Conservation (phyloP, 2,113 vertebrate genomes). For the Phyllopteryx taeniolatus region DNA sequence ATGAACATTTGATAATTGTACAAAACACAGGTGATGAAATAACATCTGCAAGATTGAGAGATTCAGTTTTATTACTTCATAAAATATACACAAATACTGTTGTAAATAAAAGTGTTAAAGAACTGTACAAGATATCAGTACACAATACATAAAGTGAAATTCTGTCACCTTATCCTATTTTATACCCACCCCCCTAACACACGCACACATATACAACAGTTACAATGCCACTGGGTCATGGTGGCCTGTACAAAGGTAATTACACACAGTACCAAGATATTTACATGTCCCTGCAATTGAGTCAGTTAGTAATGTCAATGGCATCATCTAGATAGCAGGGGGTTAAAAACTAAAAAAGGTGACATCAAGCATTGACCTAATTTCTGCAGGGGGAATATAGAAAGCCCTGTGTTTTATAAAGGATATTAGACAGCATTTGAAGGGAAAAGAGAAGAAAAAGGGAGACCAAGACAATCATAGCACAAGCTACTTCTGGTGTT, state of each 20-base stretch:
- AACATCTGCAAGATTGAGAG: constrained; percentile 43
- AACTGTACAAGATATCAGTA: constrained; percentile 80
- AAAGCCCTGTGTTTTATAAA: constrained; percentile 31
- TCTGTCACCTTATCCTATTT: constrained; percentile 31
- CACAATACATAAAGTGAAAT: constrained; percentile 74
- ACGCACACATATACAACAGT: constrained; percentile 22
- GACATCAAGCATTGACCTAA: constrained; percentile 35
- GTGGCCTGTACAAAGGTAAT: constrained; percentile 56
- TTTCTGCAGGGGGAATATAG: constrained; percentile 33
- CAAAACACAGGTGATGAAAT: background rate
- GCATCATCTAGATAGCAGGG: constrained; percentile 53
- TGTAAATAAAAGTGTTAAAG: constrained; percentile 81
- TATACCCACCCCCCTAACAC: constrained; percentile 15
- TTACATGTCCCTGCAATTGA: constrained; percentile 58
- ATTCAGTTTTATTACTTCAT: constrained; percentile 78
- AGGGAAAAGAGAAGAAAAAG: background rate
- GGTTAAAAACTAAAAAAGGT: constrained; percentile 38
- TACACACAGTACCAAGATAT: constrained; percentile 50
- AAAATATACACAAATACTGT: constrained; percentile 84
- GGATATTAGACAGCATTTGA: constrained; percentile 9
- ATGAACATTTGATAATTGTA: too few relatives aligned
- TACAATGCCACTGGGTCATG: constrained; percentile 66
- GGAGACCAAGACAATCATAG: background rate
- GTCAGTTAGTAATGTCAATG: constrained; percentile 42
- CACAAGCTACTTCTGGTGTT: constrained; percentile 21